Base-by-base conservation (phyloP, 1,140 invertebrate genomes). In the Dufourea novaeangliae region DNA sequence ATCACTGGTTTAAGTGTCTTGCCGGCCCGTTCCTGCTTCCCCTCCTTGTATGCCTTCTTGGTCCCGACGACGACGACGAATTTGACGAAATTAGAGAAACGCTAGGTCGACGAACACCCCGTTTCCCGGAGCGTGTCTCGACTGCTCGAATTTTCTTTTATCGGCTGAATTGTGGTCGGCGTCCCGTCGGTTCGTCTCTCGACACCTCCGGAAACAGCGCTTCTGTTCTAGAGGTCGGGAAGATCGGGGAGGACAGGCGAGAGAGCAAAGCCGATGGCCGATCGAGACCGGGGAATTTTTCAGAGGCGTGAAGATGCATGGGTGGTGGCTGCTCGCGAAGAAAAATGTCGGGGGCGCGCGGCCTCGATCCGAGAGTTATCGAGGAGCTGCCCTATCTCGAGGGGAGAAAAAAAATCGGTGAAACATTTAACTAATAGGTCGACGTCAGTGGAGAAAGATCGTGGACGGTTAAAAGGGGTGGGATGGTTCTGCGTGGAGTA, bases 281-380 rank as follows among this genome's bases (percentile, higher is more conserved):
- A n/a, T 34, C 37, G 41, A 62, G 34, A 29, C 4, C 22, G 14
- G 20, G 0, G 39, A 37, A 64, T 68, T 44, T 68, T 39, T 77
- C 63, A 68, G 34, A 64, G 27, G 41, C 52, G 39, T 0, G n/a
- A 34, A 68, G 62, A 75, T 56, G 34, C 61, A 67, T 67, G 61
- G 62, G 0, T 4, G 62, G 0, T 4, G 25, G 34, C 20, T 22
- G 46, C 14, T 56, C 10, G n/a, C 46, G 62, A 66, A 52, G 70
- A 73, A 29, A 64, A 73, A 54, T 39, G 44, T 73, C 44, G 32
- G 64, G 32, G 44, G 70, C 27, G 29, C 52, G 27, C 63, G 63
- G 50, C 37, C 37, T 22, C 63, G 72, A 73, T 73, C 59, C 32
- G 44, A 52, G 70, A 75, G 52, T 75, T 75, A 75, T 75, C 72